Evolutionary conservation across 2,888 invertebrate species (phyloP), one percentile per base, ranked within the genome.

Genomic region (Eilema sororculum): DNA sequence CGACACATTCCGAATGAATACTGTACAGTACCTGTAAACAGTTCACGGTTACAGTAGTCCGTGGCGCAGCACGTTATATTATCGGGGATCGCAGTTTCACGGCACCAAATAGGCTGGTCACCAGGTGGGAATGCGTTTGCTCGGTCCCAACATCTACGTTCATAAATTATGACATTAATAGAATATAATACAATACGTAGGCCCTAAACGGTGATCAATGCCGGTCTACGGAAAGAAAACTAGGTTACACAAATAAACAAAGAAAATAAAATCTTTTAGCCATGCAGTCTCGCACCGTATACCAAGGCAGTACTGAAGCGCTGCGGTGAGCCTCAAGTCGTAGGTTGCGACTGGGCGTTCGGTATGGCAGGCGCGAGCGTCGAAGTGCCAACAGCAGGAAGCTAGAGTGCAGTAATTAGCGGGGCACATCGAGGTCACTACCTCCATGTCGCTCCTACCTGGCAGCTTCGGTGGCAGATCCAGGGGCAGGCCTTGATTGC

Each of bases 401-500:
- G 87, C 85, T 78, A 82, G 69, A 77, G 86, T 86, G 89, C 87
- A 85, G 78, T 82, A 82, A 88, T 89, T 88, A 90, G 90, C 88
- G 80, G 83, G 80, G 80, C 86, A 88, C 88, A 86, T 83, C 85
- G 87, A 84, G 82, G 80, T 83, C 85, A 83, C 87, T 87, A 88
- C 84, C 84, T 86, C 87, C 86, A 83, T 85, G 86, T 83, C 85
- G 82, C 86, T 90, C 95, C 96, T 97, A 97, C 97, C 97, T 97
- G 96, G 94, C 91, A 95, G 94, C 93, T 95, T 96, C 92, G 95
- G 95, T 91, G 96, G 96, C 90, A 97, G 96, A 91, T 96, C 96
- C 91, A 97, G 96, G 90, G 94, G 96, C 94, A 97, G 96, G 87
- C 96, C 95, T 88, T 94, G 96, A 96, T 98, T 98, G 96, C 98